phyloP scores from a whole-genome alignment of 2,797 vertebrate genomes.

The Acanthurus leucopareius region DNA sequence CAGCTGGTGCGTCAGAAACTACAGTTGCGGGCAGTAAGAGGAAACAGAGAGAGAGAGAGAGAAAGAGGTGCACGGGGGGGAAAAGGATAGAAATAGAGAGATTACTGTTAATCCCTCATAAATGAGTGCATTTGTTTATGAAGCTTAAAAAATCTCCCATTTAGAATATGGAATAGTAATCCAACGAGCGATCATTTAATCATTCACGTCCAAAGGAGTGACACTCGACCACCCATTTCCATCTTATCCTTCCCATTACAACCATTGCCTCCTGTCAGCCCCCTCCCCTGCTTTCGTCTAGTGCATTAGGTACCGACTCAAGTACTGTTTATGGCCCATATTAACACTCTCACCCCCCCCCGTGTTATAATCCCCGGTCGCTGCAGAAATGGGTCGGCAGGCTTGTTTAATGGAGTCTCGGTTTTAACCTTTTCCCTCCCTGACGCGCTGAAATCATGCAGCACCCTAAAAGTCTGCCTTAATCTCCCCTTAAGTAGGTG shows the following conservation, averaged over 20 bases:
- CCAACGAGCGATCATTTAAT: constrained; percentile 85
- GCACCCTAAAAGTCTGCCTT: constrained; percentile 70
- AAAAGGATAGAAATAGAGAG: constrained; percentile 83
- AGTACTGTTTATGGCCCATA: constrained; percentile 70
- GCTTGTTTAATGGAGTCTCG: constrained; percentile 75
- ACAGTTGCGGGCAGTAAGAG: constrained; percentile 50
- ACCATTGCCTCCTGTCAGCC: constrained; percentile 56
- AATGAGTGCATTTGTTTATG: constrained; percentile 90
- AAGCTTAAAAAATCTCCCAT: constrained; percentile 88
- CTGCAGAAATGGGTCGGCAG: constrained; percentile 73
- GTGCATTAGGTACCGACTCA: constrained; percentile 65
- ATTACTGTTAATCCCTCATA: constrained; percentile 88
- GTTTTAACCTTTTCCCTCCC: constrained; percentile 74
- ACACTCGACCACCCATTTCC: constrained; percentile 61
- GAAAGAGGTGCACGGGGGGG: constrained; percentile 46
- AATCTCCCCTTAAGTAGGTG: constrained; percentile 71
- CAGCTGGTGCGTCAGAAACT: constrained; percentile 33
- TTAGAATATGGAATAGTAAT: constrained; percentile 91
- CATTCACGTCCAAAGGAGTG: constrained; percentile 71
- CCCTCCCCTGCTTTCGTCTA: constrained; percentile 34
- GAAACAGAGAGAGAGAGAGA: constrained; percentile 41
- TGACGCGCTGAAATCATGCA: constrained; percentile 31
- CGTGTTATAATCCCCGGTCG: constrained; percentile 78
- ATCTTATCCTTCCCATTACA: constrained; percentile 72
- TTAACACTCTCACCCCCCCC: constrained; percentile 79